Conservation (phyloP, 2,888 invertebrate genomes). For the Drosophila putrida region DNA sequence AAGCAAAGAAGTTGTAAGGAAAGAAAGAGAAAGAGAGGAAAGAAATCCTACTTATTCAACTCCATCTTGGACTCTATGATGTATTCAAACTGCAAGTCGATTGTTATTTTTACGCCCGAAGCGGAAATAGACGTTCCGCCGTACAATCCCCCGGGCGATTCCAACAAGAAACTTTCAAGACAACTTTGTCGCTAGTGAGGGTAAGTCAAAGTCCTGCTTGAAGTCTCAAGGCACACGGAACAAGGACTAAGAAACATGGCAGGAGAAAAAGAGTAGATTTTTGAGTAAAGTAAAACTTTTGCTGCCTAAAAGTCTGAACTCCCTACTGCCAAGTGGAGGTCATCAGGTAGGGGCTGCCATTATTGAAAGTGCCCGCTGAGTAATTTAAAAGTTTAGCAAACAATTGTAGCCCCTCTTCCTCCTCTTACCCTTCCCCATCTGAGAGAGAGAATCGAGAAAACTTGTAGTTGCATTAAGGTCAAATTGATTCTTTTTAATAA, state of each 20-base stretch:
- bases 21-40: constrained; percentile 9
- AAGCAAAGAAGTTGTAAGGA: constrained; percentile 3
- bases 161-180: constrained; percentile 56
- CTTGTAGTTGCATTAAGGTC: constrained; percentile 51
- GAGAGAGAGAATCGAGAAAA: neutral
- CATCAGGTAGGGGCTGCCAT: constrained; percentile 43
- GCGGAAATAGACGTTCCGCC: constrained; percentile 71
- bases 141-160: constrained; percentile 15
- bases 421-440: neutral
- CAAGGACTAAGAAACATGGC: constrained; percentile 18
- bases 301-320: constrained; percentile 52
- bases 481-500: constrained; percentile 73
- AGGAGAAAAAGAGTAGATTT: constrained; percentile 17
- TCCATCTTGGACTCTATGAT: constrained; percentile 46
- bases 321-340: neutral
- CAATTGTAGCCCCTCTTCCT: constrained; percentile 11
- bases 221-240: constrained; percentile 42
- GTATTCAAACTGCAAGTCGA: constrained; percentile 80
- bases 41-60: constrained; percentile 6
- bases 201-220: constrained; percentile 57
- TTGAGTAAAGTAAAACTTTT: constrained; percentile 37
- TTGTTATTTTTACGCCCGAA: constrained; percentile 77
- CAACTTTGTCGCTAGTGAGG: constrained; percentile 63
- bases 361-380: constrained; percentile 75
- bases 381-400: constrained; percentile 73